phyloP scores from a whole-genome alignment of 2,888 invertebrate genomes.

The Syrphus vitripennis region DNA sequence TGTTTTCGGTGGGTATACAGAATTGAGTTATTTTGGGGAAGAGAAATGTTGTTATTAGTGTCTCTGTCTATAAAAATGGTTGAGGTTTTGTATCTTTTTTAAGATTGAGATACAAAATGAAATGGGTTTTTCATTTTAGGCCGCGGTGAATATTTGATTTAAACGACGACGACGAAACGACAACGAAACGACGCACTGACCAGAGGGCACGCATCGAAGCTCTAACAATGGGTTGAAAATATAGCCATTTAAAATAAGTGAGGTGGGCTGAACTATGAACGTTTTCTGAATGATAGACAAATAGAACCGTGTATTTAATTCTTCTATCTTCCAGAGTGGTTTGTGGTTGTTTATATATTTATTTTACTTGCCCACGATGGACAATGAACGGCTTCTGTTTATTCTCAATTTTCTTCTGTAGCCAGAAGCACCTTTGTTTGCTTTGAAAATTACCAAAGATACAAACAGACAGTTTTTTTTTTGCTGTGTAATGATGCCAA shows the following conservation, averaged over 20 bases:
- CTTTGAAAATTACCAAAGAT: slow-evolving; percentile 29
- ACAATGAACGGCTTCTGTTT: slow-evolving; percentile 36
- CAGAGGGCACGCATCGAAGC: slow-evolving; percentile 56
- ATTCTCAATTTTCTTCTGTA: slow-evolving; percentile 39
- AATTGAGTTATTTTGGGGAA: slow-evolving; percentile 13
- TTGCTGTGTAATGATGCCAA: slow-evolving; percentile 5
- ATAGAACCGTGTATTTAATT: slow-evolving; percentile 46
- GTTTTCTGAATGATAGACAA: slow-evolving; percentile 37
- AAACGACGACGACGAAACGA: no score
- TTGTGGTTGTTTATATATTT: slow-evolving; percentile 22
- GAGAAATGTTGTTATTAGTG: neutral
- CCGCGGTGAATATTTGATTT: slow-evolving; percentile 56
- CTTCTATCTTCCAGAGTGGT: slow-evolving; percentile 33
- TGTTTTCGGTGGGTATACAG: neutral
- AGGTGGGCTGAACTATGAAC: slow-evolving; percentile 39
- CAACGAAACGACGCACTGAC: no score
- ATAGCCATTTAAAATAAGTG: neutral
- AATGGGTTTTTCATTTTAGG: neutral
- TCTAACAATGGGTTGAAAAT: neutral
- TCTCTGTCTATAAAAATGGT: slow-evolving; percentile 34
- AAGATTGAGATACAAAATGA: neutral
- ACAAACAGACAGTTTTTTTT: slow-evolving; percentile 10
- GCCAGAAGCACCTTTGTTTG: slow-evolving; percentile 49
- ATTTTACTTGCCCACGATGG: neutral
- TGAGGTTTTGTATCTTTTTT: neutral